Base-by-base conservation (phyloP, 1,140 invertebrate species). In the Samia ricini region DNA sequence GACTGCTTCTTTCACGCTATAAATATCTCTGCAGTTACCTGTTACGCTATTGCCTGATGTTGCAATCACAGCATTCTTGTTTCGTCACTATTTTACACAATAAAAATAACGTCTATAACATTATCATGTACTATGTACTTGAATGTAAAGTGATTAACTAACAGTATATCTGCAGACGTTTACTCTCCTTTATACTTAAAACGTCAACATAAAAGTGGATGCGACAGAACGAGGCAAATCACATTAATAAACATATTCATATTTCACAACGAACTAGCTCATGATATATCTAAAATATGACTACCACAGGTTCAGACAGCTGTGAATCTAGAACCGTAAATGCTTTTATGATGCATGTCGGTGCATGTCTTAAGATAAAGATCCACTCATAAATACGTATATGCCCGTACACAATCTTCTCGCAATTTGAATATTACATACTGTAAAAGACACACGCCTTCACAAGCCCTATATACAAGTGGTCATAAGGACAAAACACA, bases 41-140 rank as follows among this genome's bases (percentile, higher is more conserved):
- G 33, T 42, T 42, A 42, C 10, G 12, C 10, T 42, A n/a, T n/a
- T n/a, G n/a, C n/a, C n/a, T n/a, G n/a, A n/a, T n/a, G 10, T 58
- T 61, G 60, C 60, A 64, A 69, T 58, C 58, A 63, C 64, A 36
- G 66, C 56, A 69, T 62, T 59, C 63, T 62, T 56, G 20, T 69
- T 69, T 60, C 56, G 24, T 64, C 56, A 69, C 51, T 36, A 7
- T 48, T 24, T 61, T 61, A 56, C 59, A 64, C 51, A 62, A 65
- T 60, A 56, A 21, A 20, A 36, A 42, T 42, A 42, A 42, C 33
- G n/a, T 42, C 10, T 42, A 42, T 42, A 12, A 0, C 33, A 36
- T 36, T 36, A 36, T 12, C 10, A 42, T 42, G n/a, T n/a, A n/a
- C n/a, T 42, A 15, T 42, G n/a, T 42, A 29, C 4, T 42, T 42